phyloP scores from a whole-genome alignment of 1,140 invertebrate species.

The Paralvinella palmiformis region DNA sequence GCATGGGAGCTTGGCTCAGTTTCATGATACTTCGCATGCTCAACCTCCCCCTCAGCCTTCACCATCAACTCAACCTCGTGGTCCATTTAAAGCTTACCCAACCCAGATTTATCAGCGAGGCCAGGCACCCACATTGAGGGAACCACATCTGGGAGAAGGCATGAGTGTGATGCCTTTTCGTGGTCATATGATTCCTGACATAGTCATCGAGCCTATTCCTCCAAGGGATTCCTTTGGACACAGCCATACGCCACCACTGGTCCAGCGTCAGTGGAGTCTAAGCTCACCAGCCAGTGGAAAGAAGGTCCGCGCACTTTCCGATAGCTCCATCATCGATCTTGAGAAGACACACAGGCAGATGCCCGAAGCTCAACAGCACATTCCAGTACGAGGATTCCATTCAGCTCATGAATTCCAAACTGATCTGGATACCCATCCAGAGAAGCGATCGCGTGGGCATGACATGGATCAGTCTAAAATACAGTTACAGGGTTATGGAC shows the following conservation, averaged over 20 bases:
- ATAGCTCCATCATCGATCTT: conserved; percentile 1
- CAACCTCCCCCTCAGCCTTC: too few species aligned
- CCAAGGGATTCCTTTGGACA: conserved; percentile 3
- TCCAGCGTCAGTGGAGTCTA: background rate
- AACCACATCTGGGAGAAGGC: too few species aligned
- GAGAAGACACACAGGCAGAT: too few species aligned
- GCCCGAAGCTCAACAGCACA: too few species aligned
- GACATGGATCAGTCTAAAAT: background rate
- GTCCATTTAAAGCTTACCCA: too few species aligned
- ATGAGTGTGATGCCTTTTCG: too few species aligned
- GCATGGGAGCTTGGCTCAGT: too few species aligned
- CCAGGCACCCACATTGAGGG: too few species aligned
- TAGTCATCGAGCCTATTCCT: conserved; percentile 7
- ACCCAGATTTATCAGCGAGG: too few species aligned
- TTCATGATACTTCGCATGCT: too few species aligned
- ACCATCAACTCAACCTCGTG: too few species aligned
- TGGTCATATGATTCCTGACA: conserved; percentile 12
- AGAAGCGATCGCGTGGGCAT: too few species aligned
- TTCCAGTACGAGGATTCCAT: background rate
- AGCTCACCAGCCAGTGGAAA: background rate
- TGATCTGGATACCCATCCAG: background rate
- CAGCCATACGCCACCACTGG: conserved; percentile 9
- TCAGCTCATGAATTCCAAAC: background rate
- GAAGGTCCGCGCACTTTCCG: conserved; percentile 7
- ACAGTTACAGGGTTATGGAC: background rate